A percentile compares a stretch with the other conserved stretches of the same genome.
phyloP scores from a whole-genome alignment of 92 coral and sea anemone genomes.

The Porites divaricata region DNA sequence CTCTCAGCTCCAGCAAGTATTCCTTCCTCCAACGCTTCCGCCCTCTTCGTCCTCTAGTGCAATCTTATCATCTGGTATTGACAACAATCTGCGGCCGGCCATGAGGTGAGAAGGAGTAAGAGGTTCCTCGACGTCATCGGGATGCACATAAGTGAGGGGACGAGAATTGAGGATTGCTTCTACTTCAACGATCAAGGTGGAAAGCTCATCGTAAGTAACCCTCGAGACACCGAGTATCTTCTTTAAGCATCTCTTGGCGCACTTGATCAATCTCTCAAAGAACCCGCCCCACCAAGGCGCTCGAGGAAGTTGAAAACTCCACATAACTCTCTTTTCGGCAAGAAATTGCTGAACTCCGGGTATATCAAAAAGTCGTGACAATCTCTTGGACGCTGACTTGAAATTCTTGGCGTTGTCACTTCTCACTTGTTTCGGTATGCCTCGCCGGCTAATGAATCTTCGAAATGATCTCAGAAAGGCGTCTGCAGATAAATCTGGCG shows the following conservation, averaged over 20 bases:
- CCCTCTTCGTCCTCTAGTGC: neutral
- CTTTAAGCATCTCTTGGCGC: no score
- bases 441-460: slow-evolving; percentile 37
- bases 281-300: slow-evolving; percentile 59
- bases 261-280: slow-evolving; percentile 57
- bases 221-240: no score
- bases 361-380: slow-evolving; percentile 30
- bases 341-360: slow-evolving; percentile 8
- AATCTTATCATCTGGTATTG: slow-evolving; percentile 3
- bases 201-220: no score
- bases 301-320: slow-evolving; percentile 24
- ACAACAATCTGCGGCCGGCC: slow-evolving; percentile 41
- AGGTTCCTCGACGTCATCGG: slow-evolving; percentile 59
- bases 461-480: slow-evolving; percentile 37
- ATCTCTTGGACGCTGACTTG: slow-evolving; percentile 30
- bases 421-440: slow-evolving; percentile 12
- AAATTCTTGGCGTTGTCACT: slow-evolving; percentile 38
- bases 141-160: no score
- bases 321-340: slow-evolving; percentile 11
- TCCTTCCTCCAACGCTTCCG: slow-evolving; percentile 46
- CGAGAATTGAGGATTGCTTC: no score
- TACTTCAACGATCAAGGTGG: no score
- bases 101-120: slow-evolving; percentile 69
- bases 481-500: slow-evolving; percentile 9
- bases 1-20: slow-evolving; percentile 19